Evolutionary conservation across 2,797 vertebrate genomes (phyloP), one percentile per base, ranked within the genome.

Genomic region (Lithobates pipiens): DNA sequence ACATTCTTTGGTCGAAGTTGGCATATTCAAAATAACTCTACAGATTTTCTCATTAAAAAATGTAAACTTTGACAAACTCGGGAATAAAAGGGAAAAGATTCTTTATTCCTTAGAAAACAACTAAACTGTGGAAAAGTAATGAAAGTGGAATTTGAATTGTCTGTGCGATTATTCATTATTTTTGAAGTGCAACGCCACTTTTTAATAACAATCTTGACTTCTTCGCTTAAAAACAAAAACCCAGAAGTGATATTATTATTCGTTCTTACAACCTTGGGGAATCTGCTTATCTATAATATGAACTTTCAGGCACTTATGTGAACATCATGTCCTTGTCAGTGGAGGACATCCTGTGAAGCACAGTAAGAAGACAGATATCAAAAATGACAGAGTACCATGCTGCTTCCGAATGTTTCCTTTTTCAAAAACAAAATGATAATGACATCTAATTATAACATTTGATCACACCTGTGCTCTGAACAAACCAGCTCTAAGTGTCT

Each of bases 361-460:
- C 76, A 68, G 63, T 34, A 72, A 39, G 39, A 32, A 79, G 61
- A 50, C 80, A 87, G 68, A 39, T 42, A 27, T 72, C 74, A 90
- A 57, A 86, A 89, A 89, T 80, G 79, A 75, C 72, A 80, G 27
- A 88, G 65, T 10, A 29, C 65, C 88, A 73, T 76, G 63, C 79
- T 88, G 82, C 86, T 91, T 75, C 0, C 1, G 23, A 85, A 50
- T 69, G 63, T 83, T n/a, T 16, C n/a, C 77, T 74, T 84, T 82
- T 88, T 82, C 74, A 88, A 87, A 88, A 90, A 89, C 77, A 88
- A 78, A 88, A 89, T 88, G 39, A 81, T 83, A 90, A 88, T 86
- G 90, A 84, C 85, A 76, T 39, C 42, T 13, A 80, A 89, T 88
- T 91, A 89, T 88, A 89, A 88, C 89, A 91, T 91, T 89, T 77